phyloP scores from a whole-genome alignment of 2,113 vertebrate species.

The Solenodon paradoxus region DNA sequence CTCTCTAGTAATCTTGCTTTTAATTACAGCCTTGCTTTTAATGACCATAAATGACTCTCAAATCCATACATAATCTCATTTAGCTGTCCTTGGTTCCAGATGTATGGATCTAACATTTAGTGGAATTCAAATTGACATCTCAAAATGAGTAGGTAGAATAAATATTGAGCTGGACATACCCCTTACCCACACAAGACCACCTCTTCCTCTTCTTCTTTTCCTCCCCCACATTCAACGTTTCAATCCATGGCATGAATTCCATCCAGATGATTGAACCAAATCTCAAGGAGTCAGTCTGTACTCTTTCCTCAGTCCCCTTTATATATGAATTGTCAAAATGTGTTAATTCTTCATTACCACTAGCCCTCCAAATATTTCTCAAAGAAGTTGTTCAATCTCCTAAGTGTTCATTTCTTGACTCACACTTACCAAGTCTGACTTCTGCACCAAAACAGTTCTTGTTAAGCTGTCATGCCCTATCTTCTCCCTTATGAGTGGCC shows the following conservation, averaged over 20 bases:
- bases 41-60: not conserved
- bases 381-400: not conserved
- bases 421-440: not conserved
- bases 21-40: not conserved
- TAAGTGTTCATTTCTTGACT: not conserved
- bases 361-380: not conserved
- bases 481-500: not conserved
- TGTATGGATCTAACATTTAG: not conserved
- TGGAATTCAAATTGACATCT: not conserved
- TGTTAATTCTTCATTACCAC: not conserved
- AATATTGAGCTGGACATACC: not conserved
- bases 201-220: not conserved
- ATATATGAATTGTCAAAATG: not conserved
- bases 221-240: not conserved
- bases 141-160: not conserved
- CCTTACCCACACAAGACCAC: not conserved
- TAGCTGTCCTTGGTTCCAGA: not conserved
- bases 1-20: not conserved
- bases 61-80: not conserved
- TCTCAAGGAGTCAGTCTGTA: not conserved
- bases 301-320: not conserved
- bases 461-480: not conserved
- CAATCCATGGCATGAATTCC: not conserved
- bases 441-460: not conserved
- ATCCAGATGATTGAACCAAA: not conserved